Evolutionary conservation across 1,140 invertebrate species (phyloP).

Genomic region (Pygmarrhopalites habei): DNA sequence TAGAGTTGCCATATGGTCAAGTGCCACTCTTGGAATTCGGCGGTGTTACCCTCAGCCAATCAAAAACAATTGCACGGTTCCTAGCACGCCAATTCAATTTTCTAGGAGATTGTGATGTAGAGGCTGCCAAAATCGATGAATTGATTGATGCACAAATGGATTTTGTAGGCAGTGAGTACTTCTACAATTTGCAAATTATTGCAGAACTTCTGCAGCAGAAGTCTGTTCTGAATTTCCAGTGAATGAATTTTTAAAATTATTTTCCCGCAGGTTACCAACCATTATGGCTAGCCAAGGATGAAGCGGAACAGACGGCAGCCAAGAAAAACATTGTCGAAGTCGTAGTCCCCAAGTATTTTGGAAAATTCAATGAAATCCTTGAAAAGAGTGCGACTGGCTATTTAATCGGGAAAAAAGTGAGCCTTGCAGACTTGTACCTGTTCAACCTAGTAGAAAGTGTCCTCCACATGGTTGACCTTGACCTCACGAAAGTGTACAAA

Average conservation of each 20-base stretch:
- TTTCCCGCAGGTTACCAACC: too few species aligned
- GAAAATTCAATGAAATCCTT: conserved; percentile 51
- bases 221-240: too few species aligned
- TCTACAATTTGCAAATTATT: too few species aligned
- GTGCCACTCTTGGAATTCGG: conserved; percentile 14
- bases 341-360: conserved; percentile 44
- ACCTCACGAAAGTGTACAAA: conserved; percentile 1
- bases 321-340: conserved; percentile 8
- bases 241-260: too few species aligned
- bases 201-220: too few species aligned
- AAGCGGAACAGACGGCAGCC: background rate
- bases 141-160: conserved; percentile 12
- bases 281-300: conserved; percentile 5
- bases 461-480: background rate
- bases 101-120: background rate
- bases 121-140: conserved; percentile 7
- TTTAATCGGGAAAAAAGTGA: conserved; percentile 50
- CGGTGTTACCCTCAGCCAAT: background rate
- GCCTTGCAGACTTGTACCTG: conserved; percentile 8
- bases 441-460: background rate
- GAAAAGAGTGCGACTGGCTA: conserved; percentile 50
- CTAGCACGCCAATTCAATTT: conserved; percentile 5
- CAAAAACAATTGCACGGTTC: background rate
- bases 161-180: conserved; percentile 7
- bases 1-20: too few species aligned